These are phyloP conservation scores for Hippocampus kuda DNA, from an alignment of 2,797 vertebrate species.

Conservation along the genomic window DNA sequence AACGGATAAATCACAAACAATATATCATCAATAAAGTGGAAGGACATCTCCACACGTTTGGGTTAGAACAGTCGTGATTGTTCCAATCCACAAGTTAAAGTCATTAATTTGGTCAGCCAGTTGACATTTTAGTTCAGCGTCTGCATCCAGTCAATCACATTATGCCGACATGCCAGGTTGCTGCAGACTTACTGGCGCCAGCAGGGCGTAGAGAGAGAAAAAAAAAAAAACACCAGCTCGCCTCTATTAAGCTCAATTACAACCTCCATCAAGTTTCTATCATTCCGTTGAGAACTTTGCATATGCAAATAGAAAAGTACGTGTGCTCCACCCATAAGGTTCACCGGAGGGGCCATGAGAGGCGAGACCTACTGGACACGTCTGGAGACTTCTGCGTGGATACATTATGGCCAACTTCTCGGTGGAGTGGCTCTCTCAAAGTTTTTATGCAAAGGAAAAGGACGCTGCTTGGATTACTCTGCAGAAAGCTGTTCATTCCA, in stretches of 20 bases:
- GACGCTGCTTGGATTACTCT: constrained; percentile 4
- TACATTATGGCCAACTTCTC: constrained; percentile 57
- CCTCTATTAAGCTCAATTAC: constrained; percentile 67
- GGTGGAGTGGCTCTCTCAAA: constrained; percentile 59
- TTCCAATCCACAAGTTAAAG: background rate
- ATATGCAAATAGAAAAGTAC: constrained; percentile 60
- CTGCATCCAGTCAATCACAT: constrained; percentile 15
- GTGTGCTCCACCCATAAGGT: constrained; percentile 40
- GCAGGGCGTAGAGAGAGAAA: constrained; percentile 31
- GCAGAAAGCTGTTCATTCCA: background rate
- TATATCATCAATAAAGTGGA: background rate
- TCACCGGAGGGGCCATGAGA: background rate
- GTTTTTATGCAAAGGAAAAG: constrained; percentile 32
- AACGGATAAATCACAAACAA: background rate
- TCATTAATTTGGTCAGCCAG: background rate
- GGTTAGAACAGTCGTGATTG: background rate
- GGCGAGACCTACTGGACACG: background rate
- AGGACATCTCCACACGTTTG: background rate
- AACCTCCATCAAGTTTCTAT: constrained; percentile 58
- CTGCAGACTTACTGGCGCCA: constrained; percentile 76
- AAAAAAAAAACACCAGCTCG: constrained; percentile 39
- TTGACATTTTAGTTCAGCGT: constrained; percentile 9
- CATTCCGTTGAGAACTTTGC: constrained; percentile 60
- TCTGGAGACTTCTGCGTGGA: background rate
- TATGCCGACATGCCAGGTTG: constrained; percentile 19